Conservation (phyloP, 2,888 invertebrate genomes). For the Agonopterix arenella region DNA sequence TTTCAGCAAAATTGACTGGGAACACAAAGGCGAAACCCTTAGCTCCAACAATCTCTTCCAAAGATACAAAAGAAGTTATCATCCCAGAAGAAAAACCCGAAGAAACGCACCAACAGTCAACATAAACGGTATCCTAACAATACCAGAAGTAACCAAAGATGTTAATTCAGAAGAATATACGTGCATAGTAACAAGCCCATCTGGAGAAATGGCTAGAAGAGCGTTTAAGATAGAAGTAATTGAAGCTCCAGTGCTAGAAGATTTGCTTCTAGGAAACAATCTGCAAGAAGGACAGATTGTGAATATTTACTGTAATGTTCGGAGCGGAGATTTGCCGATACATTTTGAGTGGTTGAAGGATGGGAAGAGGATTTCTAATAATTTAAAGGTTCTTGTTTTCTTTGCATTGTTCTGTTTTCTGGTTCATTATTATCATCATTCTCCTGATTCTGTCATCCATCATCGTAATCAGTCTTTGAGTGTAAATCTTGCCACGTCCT, state of each 20-base stretch:
- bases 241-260: slow-evolving; percentile 87
- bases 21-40: slow-evolving; percentile 54
- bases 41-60: slow-evolving; percentile 54
- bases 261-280: slow-evolving; percentile 87
- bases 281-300: slow-evolving; percentile 90
- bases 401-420: no score
- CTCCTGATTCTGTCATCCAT: no score
- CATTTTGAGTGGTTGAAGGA: slow-evolving; percentile 84
- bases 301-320: slow-evolving; percentile 88
- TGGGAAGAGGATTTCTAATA: slow-evolving; percentile 78
- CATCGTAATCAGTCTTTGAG: no score
- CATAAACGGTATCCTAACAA: slow-evolving; percentile 76
- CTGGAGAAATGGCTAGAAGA: slow-evolving; percentile 75
- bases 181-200: slow-evolving; percentile 85
- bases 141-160: slow-evolving; percentile 77
- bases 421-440: no score
- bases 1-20: slow-evolving; percentile 72
- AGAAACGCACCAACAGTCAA: slow-evolving; percentile 50
- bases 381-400: slow-evolving; percentile 70
- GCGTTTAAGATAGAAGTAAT: slow-evolving; percentile 83
- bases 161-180: slow-evolving; percentile 87
- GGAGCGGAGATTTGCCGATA: slow-evolving; percentile 82
- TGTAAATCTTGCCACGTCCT: no score
- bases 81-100: slow-evolving; percentile 35
- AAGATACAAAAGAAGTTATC: slow-evolving; percentile 46